Evolutionary conservation across 2,888 invertebrate genomes (phyloP).

Genomic region (Ecliptopera silaceata): DNA sequence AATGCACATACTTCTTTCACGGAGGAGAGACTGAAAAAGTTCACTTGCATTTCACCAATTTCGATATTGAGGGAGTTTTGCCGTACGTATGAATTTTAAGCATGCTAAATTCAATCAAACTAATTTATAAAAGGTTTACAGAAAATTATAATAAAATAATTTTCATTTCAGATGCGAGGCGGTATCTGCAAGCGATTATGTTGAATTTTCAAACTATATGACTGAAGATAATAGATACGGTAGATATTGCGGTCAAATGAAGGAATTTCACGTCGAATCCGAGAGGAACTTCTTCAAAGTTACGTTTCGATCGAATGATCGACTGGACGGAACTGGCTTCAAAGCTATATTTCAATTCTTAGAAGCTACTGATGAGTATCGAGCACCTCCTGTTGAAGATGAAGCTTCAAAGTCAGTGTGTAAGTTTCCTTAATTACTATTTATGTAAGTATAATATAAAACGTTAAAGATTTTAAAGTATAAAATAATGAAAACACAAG

Average conservation of each 20-base stretch:
- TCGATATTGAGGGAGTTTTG: constrained; percentile 96
- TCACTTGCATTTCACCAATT: constrained; percentile 93
- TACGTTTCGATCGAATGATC: constrained; percentile 96
- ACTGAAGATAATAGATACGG: constrained; percentile 94
- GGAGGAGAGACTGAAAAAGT: constrained; percentile 90
- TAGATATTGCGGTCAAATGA: constrained; percentile 93
- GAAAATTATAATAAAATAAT: not conserved
- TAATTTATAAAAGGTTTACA: not conserved
- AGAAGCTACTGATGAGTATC: constrained; percentile 85
- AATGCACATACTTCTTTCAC: constrained; percentile 96
- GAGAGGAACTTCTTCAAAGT: constrained; percentile 97
- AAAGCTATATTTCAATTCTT: constrained; percentile 95
- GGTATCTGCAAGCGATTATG: constrained; percentile 95
- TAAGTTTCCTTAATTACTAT: constrained; percentile 54
- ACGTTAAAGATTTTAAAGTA: too few relatives aligned
- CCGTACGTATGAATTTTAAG: constrained; percentile 86
- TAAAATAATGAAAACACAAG: too few relatives aligned
- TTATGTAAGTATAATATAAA: too few relatives aligned
- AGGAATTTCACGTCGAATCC: constrained; percentile 92
- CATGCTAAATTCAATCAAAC: not conserved
- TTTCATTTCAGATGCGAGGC: constrained; percentile 91
- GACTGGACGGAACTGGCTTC: constrained; percentile 97
- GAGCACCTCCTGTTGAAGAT: constrained; percentile 70
- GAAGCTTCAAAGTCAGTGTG: constrained; percentile 61
- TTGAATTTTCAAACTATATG: constrained; percentile 97